Evolutionary conservation across 2,888 invertebrate genomes (phyloP).

Genomic region (Drosophila yooni): DNA sequence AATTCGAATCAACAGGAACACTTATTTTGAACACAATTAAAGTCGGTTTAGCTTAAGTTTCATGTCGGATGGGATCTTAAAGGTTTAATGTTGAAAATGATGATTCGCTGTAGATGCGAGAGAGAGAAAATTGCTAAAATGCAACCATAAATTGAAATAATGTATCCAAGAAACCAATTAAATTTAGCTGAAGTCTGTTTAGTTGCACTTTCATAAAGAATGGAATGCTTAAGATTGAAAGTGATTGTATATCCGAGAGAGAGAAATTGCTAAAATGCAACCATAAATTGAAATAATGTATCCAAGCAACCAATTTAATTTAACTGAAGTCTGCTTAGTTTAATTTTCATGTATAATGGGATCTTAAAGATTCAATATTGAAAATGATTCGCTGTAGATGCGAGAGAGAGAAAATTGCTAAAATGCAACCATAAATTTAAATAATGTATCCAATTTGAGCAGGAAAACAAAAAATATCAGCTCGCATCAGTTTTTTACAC

Average conservation of each 20-base stretch:
- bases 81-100: not conserved
- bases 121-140: not conserved
- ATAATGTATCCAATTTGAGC: not conserved
- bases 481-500: slow-evolving; percentile 17
- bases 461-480: not conserved
- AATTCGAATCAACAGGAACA: not conserved
- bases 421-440: not conserved
- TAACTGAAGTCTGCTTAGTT: not conserved
- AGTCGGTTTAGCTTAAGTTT: not conserved
- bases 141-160: not conserved
- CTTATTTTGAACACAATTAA: not conserved
- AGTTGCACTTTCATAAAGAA: too few species aligned
- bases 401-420: not conserved
- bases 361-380: not conserved
- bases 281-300: too few species aligned
- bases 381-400: not conserved
- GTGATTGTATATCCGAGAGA: too few species aligned
- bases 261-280: too few species aligned
- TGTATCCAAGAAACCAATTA: not conserved
- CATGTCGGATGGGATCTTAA: not conserved
- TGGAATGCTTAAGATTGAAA: too few species aligned
- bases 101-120: not conserved
- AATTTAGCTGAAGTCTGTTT: too few species aligned
- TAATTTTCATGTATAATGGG: not conserved
- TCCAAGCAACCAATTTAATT: too few species aligned